Base-by-base conservation (phyloP, 1,140 invertebrate genomes). In the Lepidostoma basale region DNA sequence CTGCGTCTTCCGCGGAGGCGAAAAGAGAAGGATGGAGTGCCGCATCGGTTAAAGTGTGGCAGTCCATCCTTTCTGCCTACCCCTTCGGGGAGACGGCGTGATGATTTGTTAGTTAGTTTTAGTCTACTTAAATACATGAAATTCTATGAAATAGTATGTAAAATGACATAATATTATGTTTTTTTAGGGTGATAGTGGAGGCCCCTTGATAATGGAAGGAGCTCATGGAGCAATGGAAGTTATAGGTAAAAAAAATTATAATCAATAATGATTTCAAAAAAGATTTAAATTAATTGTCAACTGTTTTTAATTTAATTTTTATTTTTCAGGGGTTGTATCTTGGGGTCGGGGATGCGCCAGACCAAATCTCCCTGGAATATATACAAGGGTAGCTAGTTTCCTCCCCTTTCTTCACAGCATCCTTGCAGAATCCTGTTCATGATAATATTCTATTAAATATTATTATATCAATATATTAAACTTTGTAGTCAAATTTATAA, bases 331-430 rank as follows among this genome's bases (percentile, higher is more conserved):
- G 0, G 76, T 84, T 79, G 89, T 72, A 0, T 91, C 90, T 0
- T 92, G 88, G 87, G 91, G 90, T 1, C 78, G 85, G 28, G 89
- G 89, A 1, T 93, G 91, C 76, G 91, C 86, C 0, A 77, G 85
- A 36, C 79, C 84, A 10, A 84, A 86, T 49, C 76, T 84, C 36
- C 89, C 90, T 1, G 90, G 90, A 1, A 88, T 92, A 3, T 93
- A 93, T 72, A 86, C 88, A 0, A 81, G 87, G 62, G 85, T 91
- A 0, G 83, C 87, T 6, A 81, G 82, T 28, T 90, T 85, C 73
- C 62, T 85, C 1, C 52, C 60, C 5, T 72, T 72, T 39, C 16
- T 72, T 5, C 67, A 68, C 30, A 44, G 39, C 9, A 52, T 59
- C 12, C 26, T 72, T 36, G 63, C 52, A 8, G 23, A 20, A 0